phyloP scores from a whole-genome alignment of 2,113 vertebrate species.

The Alethe castanea region DNA sequence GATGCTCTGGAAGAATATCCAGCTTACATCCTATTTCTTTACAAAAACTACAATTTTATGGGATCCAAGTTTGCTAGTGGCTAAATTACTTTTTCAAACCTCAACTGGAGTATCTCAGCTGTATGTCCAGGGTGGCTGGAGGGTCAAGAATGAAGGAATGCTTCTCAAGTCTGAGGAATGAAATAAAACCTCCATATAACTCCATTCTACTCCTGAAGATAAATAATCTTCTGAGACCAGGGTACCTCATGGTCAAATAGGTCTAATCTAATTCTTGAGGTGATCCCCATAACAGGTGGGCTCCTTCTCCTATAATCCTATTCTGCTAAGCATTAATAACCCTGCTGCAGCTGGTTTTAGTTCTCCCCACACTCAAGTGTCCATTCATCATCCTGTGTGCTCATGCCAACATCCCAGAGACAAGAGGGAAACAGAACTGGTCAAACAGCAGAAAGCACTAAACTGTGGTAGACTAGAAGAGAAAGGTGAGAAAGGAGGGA shows the following conservation, averaged over 20 bases:
- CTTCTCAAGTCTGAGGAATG: neutral
- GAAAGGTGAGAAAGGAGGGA: neutral
- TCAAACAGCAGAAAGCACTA: neutral
- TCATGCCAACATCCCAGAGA: neutral
- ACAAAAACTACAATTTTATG: neutral
- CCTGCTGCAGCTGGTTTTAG: neutral
- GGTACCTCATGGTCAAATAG: neutral
- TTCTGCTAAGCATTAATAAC: neutral
- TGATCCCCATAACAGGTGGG: neutral
- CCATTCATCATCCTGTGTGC: neutral
- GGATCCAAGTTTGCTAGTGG: neutral
- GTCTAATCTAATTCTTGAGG: neutral
- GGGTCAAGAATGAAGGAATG: neutral
- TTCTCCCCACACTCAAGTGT: neutral
- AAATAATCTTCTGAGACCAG: neutral
- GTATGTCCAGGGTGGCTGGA: neutral
- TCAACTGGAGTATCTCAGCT: neutral
- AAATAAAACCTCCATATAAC: neutral
- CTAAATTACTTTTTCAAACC: conserved; percentile 5
- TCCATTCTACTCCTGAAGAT: neutral
- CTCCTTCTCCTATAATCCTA: neutral
- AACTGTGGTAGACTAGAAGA: neutral
- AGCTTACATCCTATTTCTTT: neutral
- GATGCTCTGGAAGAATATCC: neutral
- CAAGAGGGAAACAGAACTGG: neutral